Base-by-base conservation (phyloP, 2,888 invertebrate genomes). In the Drosophila recens region DNA sequence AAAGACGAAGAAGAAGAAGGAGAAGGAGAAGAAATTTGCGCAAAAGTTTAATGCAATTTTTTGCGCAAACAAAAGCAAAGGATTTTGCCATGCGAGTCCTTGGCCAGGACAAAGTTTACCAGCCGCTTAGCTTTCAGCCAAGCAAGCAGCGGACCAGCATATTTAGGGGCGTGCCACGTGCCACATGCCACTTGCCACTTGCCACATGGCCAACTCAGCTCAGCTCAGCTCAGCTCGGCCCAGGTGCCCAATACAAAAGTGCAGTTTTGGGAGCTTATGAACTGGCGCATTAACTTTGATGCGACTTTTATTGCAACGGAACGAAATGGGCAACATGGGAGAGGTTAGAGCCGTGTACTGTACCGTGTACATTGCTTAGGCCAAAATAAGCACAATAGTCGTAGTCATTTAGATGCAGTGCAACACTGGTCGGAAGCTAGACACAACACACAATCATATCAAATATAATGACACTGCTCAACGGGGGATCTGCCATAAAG, bases 41-140 rank as follows among this genome's bases (percentile, higher is more conserved):
- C 79, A 74, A 87, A 82, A 87, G 73, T 85, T 87, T 75, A 87
- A 85, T 87, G 87, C 82, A 82, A 71, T 87, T 85, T 79, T 57
- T 49, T 52, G 59, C 61, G 72, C 70, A 72, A 82, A 79, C 75
- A 80, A 78, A 82, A 70, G 56, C 71, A 79, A 79, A 70, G 74
- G 71, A 79, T 84, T 76, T 76, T 73, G 62, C 68, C 59, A 20
- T 57, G 65, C 61, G 52, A 62, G 51, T 68, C 58, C 64, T 63
- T 70, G 53, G 69, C 56, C 73, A 65, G 71, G 71, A 74, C 72
- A 64, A 83, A 86, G 79, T 83, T 86, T 74, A 64, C 46, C 65
- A 75, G 71, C 67, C 72, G 79, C 75, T 78, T 79, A 78, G 76
- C 76, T 64, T 49, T 45, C 48, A 61, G 43, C 61, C 17, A 48